These are phyloP conservation scores for Sinocyclocheilus anshuiensis DNA, from an alignment of 2,113 vertebrate species.

Conservation along the genomic window DNA sequence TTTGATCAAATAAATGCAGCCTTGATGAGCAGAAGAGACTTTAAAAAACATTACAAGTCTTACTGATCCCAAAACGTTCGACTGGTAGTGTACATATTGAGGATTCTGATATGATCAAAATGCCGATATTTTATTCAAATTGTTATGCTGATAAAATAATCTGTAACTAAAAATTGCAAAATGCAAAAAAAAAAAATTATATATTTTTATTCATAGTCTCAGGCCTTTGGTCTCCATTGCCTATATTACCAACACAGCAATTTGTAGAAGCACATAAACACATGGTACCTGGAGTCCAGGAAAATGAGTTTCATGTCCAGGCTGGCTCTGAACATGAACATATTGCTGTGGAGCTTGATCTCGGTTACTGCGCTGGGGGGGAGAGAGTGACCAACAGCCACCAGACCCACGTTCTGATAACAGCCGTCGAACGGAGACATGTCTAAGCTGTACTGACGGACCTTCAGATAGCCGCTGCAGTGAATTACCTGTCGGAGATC, in stretches of 20 bases:
- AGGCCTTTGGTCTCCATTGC: neutral
- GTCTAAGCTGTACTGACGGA: constrained; percentile 95
- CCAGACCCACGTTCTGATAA: constrained; percentile 98
- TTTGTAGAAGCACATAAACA: neutral
- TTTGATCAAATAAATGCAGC: no score
- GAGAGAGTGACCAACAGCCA: constrained; percentile 94
- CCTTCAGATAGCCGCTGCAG: constrained; percentile 96
- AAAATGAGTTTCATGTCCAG: constrained; percentile 99
- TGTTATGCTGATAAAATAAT: neutral
- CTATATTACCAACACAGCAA: neutral
- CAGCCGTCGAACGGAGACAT: constrained; percentile 98
- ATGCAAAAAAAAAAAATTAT: no score
- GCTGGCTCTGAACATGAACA: constrained; percentile 99
- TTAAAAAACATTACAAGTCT: no score
- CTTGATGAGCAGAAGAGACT: no score
- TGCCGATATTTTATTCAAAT: neutral
- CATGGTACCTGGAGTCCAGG: constrained; percentile 89
- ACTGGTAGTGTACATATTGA: neutral
- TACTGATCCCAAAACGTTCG: no score
- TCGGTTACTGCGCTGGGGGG: constrained; percentile 95
- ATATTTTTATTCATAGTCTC: neutral
- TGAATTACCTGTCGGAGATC: constrained; percentile 86
- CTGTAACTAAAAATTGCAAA: no score
- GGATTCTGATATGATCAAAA: neutral
- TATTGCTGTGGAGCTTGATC: constrained; percentile 97